Percentiles rank a stretch among this genome's conserved stretches.
Evolutionary conservation across 2,113 vertebrate genomes (phyloP).

Genomic region (Spea multiplicata): DNA sequence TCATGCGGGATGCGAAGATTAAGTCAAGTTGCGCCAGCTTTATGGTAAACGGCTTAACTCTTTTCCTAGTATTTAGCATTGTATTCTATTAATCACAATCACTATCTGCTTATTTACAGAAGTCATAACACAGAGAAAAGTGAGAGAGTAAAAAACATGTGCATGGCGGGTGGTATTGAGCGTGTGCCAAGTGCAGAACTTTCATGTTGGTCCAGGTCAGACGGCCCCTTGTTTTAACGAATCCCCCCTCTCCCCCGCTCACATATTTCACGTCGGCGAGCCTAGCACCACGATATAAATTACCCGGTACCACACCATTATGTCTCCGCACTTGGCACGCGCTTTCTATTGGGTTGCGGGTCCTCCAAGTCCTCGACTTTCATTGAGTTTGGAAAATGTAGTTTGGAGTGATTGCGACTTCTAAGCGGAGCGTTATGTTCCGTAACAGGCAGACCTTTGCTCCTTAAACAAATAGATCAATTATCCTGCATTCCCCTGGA

Average conservation of each 20-base stretch:
- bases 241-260: not conserved
- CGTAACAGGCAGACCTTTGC: no score
- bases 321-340: constrained; percentile 15
- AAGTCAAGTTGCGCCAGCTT: no score
- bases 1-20: no score
- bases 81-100: not conserved
- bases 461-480: no score
- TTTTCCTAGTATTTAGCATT: not conserved
- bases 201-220: constrained; percentile 29
- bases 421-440: no score
- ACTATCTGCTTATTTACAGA: not conserved
- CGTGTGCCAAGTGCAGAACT: not conserved
- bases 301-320: constrained; percentile 4
- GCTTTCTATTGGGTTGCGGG: not conserved
- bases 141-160: not conserved
- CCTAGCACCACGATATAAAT: not conserved
- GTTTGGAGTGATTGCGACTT: no score
- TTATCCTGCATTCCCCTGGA: no score
- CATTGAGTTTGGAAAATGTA: no score
- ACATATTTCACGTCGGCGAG: not conserved
- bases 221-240: constrained; percentile 1
- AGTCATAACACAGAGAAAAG: not conserved
- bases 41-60: no score
- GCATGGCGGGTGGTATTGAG: constrained; percentile 6
- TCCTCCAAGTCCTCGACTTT: no score